Evolutionary conservation across 2,888 invertebrate species (phyloP).

Genomic region (Neoaliturus tenellus): DNA sequence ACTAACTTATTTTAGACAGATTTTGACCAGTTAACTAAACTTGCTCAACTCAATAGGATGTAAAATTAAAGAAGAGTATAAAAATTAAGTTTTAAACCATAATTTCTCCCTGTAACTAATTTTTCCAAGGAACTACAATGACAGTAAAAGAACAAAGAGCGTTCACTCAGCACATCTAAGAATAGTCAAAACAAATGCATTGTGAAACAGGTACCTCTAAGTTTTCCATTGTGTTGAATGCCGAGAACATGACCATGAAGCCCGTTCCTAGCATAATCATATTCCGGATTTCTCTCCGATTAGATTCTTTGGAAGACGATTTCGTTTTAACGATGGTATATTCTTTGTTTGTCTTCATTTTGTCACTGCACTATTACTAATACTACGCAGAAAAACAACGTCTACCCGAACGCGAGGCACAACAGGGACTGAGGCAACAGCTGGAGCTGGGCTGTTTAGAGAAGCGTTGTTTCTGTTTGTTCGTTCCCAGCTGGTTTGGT

Average conservation of each 20-base stretch:
- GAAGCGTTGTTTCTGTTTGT: slow-evolving; percentile 14
- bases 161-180: background rate
- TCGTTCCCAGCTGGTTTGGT: slow-evolving; percentile 42
- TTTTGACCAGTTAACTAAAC: no score
- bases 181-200: slow-evolving; percentile 18
- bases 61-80: no score
- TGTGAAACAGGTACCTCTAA: slow-evolving; percentile 40
- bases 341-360: slow-evolving; percentile 22
- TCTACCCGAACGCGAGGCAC: slow-evolving; percentile 12
- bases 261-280: slow-evolving; percentile 47
- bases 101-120: no score
- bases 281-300: slow-evolving; percentile 40
- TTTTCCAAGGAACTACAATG: no score
- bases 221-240: slow-evolving; percentile 56
- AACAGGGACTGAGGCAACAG: slow-evolving; percentile 15
- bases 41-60: no score
- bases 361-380: slow-evolving; percentile 13
- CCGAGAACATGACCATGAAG: slow-evolving; percentile 54
- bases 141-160: background rate
- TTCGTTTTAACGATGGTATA: slow-evolving; percentile 6
- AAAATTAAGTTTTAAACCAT: no score
- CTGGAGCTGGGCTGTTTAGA: slow-evolving; percentile 20
- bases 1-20: no score
- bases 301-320: slow-evolving; percentile 13
- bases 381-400: background rate